phyloP scores from a whole-genome alignment of 2,888 invertebrate species.

The Drosophila picticornis region DNA sequence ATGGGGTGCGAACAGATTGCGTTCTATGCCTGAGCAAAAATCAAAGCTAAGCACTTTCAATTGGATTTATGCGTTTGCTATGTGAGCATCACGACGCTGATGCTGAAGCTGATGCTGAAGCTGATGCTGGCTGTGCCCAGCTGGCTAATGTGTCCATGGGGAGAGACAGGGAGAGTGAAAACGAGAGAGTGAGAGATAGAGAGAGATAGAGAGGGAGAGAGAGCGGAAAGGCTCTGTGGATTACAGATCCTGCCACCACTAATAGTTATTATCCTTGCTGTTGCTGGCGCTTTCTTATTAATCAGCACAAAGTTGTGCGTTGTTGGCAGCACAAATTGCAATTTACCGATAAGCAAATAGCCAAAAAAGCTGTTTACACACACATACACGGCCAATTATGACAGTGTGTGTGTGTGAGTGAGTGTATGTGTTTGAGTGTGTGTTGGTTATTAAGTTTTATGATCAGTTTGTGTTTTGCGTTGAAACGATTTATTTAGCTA shows the following conservation, averaged over 20 bases:
- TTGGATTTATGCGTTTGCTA: constrained; percentile 81
- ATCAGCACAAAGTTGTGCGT: constrained; percentile 67
- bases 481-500: constrained; percentile 81
- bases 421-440: constrained; percentile 16
- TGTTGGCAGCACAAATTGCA: constrained; percentile 67
- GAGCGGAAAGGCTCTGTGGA: constrained; percentile 4
- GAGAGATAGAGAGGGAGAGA: constrained; percentile 2
- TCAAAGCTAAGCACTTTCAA: constrained; percentile 82
- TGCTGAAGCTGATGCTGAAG: constrained; percentile 4
- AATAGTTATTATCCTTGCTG: constrained; percentile 18
- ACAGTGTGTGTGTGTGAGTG: constrained; percentile 7
- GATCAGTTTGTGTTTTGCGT: constrained; percentile 82
- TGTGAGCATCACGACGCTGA: constrained; percentile 47
- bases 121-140: constrained; percentile 38
- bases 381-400: constrained; percentile 60
- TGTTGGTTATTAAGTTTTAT: constrained; percentile 77
- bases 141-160: constrained; percentile 73
- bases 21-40: constrained; percentile 56
- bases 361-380: constrained; percentile 74
- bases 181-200: background rate
- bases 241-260: constrained; percentile 1
- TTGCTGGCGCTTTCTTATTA: constrained; percentile 68
- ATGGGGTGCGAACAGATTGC: background rate
- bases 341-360: constrained; percentile 81
- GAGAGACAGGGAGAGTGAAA: background rate